Base-by-base conservation (phyloP, 2,797 vertebrate genomes). In the Thunnus albacares region DNA sequence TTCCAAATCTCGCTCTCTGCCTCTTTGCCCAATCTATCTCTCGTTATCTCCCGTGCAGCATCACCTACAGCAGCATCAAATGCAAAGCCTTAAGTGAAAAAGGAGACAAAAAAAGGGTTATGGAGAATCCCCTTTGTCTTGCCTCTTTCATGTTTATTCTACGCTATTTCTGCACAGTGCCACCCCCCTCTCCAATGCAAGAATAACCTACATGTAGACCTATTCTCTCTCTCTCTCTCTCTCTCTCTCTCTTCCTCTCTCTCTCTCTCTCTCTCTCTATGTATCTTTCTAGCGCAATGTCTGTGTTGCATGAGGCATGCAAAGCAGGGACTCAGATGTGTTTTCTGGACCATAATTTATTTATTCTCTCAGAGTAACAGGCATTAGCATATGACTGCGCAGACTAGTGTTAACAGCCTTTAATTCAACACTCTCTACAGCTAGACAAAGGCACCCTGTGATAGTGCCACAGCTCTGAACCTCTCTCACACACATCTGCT, bases 321-420 rank as follows among this genome's bases (percentile, higher is more conserved):
- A 81, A 88, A 86, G 76, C 77, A 91, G 84, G 55, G 79, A 74
- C 70, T 92, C 85, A 82, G 92, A 90, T 91, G 86, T 90, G 84
- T 90, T 92, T 94, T 92, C 85, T 90, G 74, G 68, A 84, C 77
- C 88, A 92, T 95, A 88, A 94, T 95, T 94, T 94, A 94, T 95
- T 94, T 90, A 94, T 94, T 92, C 86, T 91, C 89, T 86, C 73
- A 78, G 87, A 84, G 88, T 82, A 70, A 79, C 84, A 77, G 71
- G 86, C 85, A 95, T 96, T 96, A 95, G 92, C 93, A 96, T 95
- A 90, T 85, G 89, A 93, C 87, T 92, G 90, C 72, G 87, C 77
- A 69, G 84, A 87, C 83, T 81, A 89, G 91, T 87, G 91, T 91
- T 94, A 92, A 93, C 90, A 92, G 87, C 90, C 92, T 95, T 94